phyloP scores from a whole-genome alignment of 2,888 invertebrate genomes.

The Stramonita haemastoma region DNA sequence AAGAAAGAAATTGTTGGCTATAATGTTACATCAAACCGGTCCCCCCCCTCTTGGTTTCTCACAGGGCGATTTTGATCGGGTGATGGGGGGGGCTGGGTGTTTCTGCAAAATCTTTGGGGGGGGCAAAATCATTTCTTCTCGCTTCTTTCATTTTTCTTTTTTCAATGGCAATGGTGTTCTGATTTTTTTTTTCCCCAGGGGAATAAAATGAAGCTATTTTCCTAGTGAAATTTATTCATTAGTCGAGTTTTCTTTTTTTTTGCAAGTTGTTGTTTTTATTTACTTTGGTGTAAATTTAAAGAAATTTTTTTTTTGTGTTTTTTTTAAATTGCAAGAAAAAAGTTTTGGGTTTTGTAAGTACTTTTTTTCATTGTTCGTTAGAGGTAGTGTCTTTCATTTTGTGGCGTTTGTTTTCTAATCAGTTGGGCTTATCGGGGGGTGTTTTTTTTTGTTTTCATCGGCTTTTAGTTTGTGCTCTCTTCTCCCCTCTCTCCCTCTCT shows the following conservation, averaged over 20 bases:
- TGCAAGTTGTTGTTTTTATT: constrained; percentile 3
- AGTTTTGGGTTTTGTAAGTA: not conserved
- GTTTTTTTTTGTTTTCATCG: not conserved
- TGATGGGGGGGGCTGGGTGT: not conserved
- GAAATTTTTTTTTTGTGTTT: constrained; percentile 2
- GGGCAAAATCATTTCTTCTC: not conserved
- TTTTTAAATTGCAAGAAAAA: not conserved
- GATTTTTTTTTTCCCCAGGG: too few relatives aligned
- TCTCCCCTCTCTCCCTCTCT: constrained; percentile 40
- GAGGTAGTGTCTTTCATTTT: constrained; percentile 30
- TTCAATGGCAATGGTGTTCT: constrained; percentile 2
- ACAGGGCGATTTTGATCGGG: not conserved
- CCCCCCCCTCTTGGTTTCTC: not conserved
- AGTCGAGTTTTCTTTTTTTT: not conserved
- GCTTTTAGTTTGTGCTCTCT: constrained; percentile 11
- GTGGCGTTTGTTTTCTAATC: constrained; percentile 21
- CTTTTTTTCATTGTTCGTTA: constrained; percentile 10
- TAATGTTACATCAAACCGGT: too few relatives aligned
- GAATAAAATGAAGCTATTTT: not conserved
- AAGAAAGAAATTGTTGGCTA: too few relatives aligned
- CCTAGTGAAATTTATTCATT: not conserved
- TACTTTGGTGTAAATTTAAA: not conserved
- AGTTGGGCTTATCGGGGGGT: not conserved
- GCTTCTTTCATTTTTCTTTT: not conserved
- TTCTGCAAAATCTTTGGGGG: too few relatives aligned